Base-by-base conservation (phyloP, 2,888 invertebrate species). In the Adelognathus sp. region DNA sequence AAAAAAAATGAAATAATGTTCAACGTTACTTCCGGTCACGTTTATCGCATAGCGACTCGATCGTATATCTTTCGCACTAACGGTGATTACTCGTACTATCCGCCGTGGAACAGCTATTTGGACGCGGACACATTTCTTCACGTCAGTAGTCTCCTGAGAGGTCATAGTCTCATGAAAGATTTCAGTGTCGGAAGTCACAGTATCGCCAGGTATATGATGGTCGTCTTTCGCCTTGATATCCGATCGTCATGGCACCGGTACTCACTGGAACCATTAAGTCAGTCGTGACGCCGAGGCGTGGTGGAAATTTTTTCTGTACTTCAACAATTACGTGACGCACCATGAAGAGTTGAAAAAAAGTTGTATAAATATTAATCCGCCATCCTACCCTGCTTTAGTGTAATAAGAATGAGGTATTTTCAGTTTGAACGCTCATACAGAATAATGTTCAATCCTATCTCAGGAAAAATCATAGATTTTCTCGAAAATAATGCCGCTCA, bases 181-280 rank as follows among this genome's bases (percentile, higher is more conserved):
- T 74, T 74, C 39, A 60, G 50, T 39, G 36, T 60, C 7, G 66
- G 58, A 58, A 46, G 46, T 50, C 39, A 21, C 18, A 36, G 54
- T 58, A 58, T 66, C 50, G 46, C 96, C 96, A 56, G 94, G 0
- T 96, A 96, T 84, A 85, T 94, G 46, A 93, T 95, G 0, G 93
- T 96, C 9, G 93, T 96, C 86, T 84, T 95, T 95, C 87, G 94
- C 94, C 88, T 95, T 95, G 0, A 94, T 95, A 92, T 92, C 95
- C 52, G 92, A 93, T 3, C 93, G 94, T 85, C 89, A 95, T 11
- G 95, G 94, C 4, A 93, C 93, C 81, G 96, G 96, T 0, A 96
- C 96, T 0, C 90, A 96, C 41, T 96, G 96, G 96, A 80, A 75
- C 50, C 21, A 46, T 21, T 46, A 21, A 2, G 92, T 95, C 63